Base-by-base conservation (phyloP, 2,797 vertebrate genomes). In the Moxostoma hubbsi region DNA sequence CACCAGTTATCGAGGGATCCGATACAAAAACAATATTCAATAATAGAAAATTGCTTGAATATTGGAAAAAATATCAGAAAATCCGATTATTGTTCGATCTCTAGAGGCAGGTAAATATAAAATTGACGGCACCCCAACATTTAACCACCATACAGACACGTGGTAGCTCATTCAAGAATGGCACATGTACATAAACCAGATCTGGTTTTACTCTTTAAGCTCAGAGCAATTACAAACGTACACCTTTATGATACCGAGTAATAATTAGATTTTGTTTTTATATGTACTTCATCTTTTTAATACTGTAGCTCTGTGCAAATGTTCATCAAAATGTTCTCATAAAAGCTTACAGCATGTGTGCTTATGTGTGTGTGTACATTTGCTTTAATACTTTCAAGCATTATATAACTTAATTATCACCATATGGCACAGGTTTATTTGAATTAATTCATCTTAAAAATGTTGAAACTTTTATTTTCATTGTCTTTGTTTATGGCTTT, bases 401-500 rank as follows among this genome's bases (percentile, higher is more conserved):
- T 63, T 63, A 70, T 47, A 50, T 54, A 70, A 49, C 69, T 50
- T 55, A 73, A 79, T 79, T 58, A 66, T 59, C 58, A 58, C 62
- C 69, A 79, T 79, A 66, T 79, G 77, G 62, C 46, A 51, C 61
- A 4, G 43, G 51, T 55, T 79, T 57, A 57, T 79, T 79, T 51
- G 50, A 65, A 73, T 73, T 24, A 82, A 75, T 78, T n/a, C 51
- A 15, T 71, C 24, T 66, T 75, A 47, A 61, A 85, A 82, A 80
- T 53, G 78, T 81, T 83, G 79, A 77, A 82, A 68, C 66, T 13
- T 54, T 69, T 77, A 77, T 66, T 79, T 58, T 79, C 62, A 65
- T 76, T 51, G 68, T 36, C 18, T 58, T 65, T 71, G 67, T 77
- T 73, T 51, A 74, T 50, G 71, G 59, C 51, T 79, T 45, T 82